Conservation (phyloP, 2,888 invertebrate species). For the Margaritifera margaritifera region DNA sequence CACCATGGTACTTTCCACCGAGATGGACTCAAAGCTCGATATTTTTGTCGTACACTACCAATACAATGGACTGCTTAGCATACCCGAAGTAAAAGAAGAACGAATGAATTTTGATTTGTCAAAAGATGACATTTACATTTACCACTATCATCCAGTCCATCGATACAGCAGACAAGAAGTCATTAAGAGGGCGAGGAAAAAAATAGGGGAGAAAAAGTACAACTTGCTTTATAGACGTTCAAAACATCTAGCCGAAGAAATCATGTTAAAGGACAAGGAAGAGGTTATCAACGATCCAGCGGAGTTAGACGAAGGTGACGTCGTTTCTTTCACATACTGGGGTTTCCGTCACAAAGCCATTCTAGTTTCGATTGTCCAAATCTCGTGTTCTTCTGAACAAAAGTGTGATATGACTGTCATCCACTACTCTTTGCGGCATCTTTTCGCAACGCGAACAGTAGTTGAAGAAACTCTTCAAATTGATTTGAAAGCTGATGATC, state of each 20-base stretch:
- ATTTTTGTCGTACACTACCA: slow-evolving; percentile 16
- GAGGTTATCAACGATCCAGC: neutral
- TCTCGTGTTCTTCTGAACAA: slow-evolving; percentile 4
- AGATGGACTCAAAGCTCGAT: neutral
- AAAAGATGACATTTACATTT: slow-evolving; percentile 18
- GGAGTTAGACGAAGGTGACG: slow-evolving; percentile 17
- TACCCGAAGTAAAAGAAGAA: slow-evolving; percentile 14
- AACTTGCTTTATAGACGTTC: slow-evolving; percentile 9
- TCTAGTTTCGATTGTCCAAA: slow-evolving; percentile 3
- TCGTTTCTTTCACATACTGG: slow-evolving; percentile 20
- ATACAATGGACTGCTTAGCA: neutral
- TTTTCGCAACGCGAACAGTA: slow-evolving; percentile 14
- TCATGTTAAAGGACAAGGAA: slow-evolving; percentile 12
- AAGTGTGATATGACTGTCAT: slow-evolving; percentile 8
- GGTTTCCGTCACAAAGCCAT: slow-evolving; percentile 14
- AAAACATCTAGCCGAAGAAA: slow-evolving; percentile 10
- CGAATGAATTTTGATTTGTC: slow-evolving; percentile 15
- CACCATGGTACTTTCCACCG: slow-evolving; percentile 7
- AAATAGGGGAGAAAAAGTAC: slow-evolving; percentile 14
- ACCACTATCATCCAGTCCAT: slow-evolving; percentile 14
- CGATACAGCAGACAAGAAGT: slow-evolving; percentile 11
- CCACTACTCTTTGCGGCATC: slow-evolving; percentile 12
- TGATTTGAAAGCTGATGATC: slow-evolving; percentile 5
- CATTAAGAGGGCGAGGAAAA: slow-evolving; percentile 15
- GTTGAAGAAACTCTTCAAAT: slow-evolving; percentile 10